Conservation (phyloP, 2,797 vertebrate species). For the Potorous gilbertii region DNA sequence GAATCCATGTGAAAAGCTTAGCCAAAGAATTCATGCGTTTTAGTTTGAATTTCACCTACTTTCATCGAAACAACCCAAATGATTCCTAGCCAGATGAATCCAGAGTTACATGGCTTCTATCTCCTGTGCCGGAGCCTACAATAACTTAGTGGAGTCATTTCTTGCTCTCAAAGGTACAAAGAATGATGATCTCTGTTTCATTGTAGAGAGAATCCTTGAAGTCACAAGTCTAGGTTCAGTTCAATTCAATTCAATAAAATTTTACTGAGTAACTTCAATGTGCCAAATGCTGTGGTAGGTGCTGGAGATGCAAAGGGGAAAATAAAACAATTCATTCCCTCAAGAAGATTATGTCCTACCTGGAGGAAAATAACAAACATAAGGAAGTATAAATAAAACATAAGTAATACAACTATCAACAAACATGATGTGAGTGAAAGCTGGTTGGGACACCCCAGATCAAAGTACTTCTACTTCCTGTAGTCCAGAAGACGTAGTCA, state of each 20-base stretch:
- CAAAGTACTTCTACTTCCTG: background rate
- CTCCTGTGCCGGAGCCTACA: constrained; percentile 31
- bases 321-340: background rate
- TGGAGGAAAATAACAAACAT: background rate
- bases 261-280: background rate
- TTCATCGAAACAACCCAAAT: constrained; percentile 59
- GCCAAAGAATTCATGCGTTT: constrained; percentile 68
- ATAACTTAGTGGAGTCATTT: constrained; percentile 14
- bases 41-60: constrained; percentile 43
- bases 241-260: background rate
- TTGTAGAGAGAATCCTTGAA: constrained; percentile 16
- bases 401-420: background rate
- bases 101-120: constrained; percentile 47
- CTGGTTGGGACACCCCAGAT: background rate
- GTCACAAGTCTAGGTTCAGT: constrained; percentile 16
- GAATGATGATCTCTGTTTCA: constrained; percentile 49
- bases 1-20: constrained; percentile 36
- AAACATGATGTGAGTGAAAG: background rate
- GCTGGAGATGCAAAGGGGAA: background rate
- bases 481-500: background rate
- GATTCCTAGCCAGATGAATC: constrained; percentile 29
- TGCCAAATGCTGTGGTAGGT: background rate
- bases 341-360: background rate
- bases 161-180: constrained; percentile 62
- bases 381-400: background rate